A percentile compares a stretch with the other conserved stretches of the same genome.
phyloP scores from a whole-genome alignment of 2,888 invertebrate genomes.

The Drosophila tanythrix region DNA sequence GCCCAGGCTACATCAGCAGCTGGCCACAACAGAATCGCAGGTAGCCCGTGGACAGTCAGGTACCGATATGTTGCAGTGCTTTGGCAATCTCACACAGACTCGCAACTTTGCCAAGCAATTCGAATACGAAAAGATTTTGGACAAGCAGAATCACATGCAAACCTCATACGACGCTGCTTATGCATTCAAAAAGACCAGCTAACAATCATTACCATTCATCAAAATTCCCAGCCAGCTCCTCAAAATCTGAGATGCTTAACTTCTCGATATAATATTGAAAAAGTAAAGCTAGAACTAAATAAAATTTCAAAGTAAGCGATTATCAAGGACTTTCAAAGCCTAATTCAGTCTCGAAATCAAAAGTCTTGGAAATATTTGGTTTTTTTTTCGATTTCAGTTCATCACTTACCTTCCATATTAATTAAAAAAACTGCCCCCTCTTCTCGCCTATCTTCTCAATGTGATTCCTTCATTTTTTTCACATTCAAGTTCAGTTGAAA shows the following conservation, averaged over 20 bases:
- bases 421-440: not conserved
- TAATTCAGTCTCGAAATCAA: not conserved
- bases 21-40: not conserved
- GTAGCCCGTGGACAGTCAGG: not conserved
- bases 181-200: not conserved
- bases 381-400: not conserved
- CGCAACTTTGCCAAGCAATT: constrained; percentile 8
- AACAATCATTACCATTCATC: not conserved
- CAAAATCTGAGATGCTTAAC: constrained; percentile 4
- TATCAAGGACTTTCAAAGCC: not conserved
- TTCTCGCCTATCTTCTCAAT: not conserved
- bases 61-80: constrained; percentile 47
- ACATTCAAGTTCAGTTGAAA: not conserved
- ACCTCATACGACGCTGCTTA: constrained; percentile 43
- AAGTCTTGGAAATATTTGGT: not conserved
- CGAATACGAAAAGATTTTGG: constrained; percentile 1
- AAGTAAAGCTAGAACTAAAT: not conserved
- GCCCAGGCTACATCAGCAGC: constrained; percentile 27
- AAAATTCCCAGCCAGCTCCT: constrained; percentile 7
- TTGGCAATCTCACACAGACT: constrained; percentile 54
- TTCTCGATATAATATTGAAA: not conserved
- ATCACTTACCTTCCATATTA: not conserved
- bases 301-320: not conserved
- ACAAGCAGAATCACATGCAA: constrained; percentile 5
- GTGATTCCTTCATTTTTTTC: not conserved